Evolutionary conservation across 2,797 vertebrate species (phyloP), one percentile per base, ranked within the genome.

Genomic region (Muraenolepis orangiensis): DNA sequence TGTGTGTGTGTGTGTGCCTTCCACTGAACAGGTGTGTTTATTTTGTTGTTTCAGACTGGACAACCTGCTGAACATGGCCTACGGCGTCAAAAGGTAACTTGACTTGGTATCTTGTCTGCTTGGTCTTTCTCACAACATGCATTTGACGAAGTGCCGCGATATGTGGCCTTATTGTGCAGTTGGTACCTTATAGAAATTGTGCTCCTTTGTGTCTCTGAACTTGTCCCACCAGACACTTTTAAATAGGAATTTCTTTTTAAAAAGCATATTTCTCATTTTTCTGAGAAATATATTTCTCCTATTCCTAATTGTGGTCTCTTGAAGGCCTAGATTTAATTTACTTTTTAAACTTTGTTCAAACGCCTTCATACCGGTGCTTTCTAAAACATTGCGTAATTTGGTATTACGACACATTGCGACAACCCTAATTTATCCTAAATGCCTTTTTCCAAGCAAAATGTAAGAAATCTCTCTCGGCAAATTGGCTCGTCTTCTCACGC

Each of bases 61-160:
- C 93, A 99, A 98, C 94, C 94, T 99, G 93, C 96, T 99, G 88
- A 99, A 98, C 93, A 98, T 99, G 97, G 98, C 97, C 87, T 99
- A 98, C 84, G 98, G 97, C 91, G 97, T 99, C 80, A 99, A 98
- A 94, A 99, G 98, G 98, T 98, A 97, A 94, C 74, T 77, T 4
- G 30, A 74, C 73, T 72, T 26, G 23, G 20, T 61, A 36, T 74
- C 74, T 73, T 30, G 40, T 16, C 76, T 46, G 76, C 31, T 34
- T 66, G 23, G 23, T 34, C 18, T 16, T 36, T 32, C 29, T 30
- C 28, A 34, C 29, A 2, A 30, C n/a, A n/a, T 7, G 28, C 66
- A 46, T 46, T 46, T 46, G n/a, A 14, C 14, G 18, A n/a, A 20
- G 12, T 66, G 12, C 12, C 28, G 11, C 20, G n/a, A 51, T n/a